Evolutionary conservation across 2,888 invertebrate species (phyloP).

Genomic region (Drosophila formosana): DNA sequence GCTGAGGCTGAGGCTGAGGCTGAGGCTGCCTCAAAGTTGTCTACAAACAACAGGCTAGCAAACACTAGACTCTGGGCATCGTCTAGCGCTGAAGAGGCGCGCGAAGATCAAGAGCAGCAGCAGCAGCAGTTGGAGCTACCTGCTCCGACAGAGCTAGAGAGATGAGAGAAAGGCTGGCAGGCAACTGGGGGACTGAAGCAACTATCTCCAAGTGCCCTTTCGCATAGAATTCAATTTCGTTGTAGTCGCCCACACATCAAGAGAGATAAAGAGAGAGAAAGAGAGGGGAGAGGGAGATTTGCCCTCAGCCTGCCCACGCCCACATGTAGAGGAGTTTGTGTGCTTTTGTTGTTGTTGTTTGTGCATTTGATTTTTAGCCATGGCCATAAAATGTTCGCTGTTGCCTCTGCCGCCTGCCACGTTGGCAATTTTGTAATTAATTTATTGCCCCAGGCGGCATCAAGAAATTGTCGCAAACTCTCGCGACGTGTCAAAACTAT

Average conservation of each 20-base stretch:
- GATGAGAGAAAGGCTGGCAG: constrained; percentile 1
- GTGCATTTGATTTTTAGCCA: constrained; percentile 62
- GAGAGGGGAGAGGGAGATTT: neutral
- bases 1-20: constrained; percentile 29
- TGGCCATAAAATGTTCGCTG: constrained; percentile 61
- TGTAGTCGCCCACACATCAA: constrained; percentile 58
- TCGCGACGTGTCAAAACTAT: constrained; percentile 78
- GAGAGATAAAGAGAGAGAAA: constrained; percentile 1
- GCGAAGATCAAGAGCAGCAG: constrained; percentile 53
- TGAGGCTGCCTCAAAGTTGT: constrained; percentile 54
- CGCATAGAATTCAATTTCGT: constrained; percentile 59
- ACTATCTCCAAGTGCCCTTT: constrained; percentile 56
- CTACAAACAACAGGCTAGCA: constrained; percentile 74
- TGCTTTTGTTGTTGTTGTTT: neutral
- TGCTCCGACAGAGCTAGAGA: neutral
- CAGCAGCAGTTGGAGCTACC: constrained; percentile 24
- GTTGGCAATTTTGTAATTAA: constrained; percentile 75
- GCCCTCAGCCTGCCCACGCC: constrained; percentile 39
- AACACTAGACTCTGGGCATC: constrained; percentile 61
- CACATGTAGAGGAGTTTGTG: constrained; percentile 25
- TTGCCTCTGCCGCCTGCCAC: constrained; percentile 16
- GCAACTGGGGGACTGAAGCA: neutral
- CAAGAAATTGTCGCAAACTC: constrained; percentile 64
- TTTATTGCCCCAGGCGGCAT: constrained; percentile 70
- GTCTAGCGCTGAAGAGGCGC: constrained; percentile 43